Evolutionary conservation across 2,113 vertebrate species (phyloP).

Genomic region (Columbina picui): DNA sequence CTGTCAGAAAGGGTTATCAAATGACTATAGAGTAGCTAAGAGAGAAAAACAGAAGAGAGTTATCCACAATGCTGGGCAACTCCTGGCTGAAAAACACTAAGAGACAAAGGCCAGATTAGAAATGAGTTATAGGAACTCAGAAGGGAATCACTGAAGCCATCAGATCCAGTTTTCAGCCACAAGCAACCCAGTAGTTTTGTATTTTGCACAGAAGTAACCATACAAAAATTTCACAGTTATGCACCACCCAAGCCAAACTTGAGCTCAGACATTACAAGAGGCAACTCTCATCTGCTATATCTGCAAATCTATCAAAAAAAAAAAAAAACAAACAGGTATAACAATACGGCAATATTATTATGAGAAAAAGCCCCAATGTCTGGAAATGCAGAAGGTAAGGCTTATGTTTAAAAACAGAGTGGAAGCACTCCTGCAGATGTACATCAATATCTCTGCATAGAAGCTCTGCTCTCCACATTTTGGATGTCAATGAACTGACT

Average conservation of each 20-base stretch:
- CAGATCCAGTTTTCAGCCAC: not conserved
- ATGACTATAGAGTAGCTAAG: not conserved
- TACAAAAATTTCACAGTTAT: not conserved
- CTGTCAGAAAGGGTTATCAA: not conserved
- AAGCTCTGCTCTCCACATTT: not conserved
- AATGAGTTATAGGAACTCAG: not conserved
- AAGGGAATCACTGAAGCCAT: not conserved
- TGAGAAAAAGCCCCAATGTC: not conserved
- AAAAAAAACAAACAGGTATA: not conserved
- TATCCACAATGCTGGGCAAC: not conserved
- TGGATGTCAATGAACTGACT: not conserved
- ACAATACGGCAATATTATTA: not conserved
- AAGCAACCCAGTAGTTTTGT: not conserved
- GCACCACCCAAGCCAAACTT: not conserved
- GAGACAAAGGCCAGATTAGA: not conserved
- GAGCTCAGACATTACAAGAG: not conserved
- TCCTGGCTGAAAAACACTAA: not conserved
- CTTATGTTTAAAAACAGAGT: not conserved
- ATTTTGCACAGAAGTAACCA: not conserved
- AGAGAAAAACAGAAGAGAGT: not conserved
- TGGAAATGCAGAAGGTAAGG: not conserved
- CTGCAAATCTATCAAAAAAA: not conserved
- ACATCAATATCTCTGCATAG: not conserved
- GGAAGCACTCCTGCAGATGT: not conserved
- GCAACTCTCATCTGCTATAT: not conserved